phyloP scores from a whole-genome alignment of 2,113 vertebrate species.

The Cnemophilus loriae region DNA sequence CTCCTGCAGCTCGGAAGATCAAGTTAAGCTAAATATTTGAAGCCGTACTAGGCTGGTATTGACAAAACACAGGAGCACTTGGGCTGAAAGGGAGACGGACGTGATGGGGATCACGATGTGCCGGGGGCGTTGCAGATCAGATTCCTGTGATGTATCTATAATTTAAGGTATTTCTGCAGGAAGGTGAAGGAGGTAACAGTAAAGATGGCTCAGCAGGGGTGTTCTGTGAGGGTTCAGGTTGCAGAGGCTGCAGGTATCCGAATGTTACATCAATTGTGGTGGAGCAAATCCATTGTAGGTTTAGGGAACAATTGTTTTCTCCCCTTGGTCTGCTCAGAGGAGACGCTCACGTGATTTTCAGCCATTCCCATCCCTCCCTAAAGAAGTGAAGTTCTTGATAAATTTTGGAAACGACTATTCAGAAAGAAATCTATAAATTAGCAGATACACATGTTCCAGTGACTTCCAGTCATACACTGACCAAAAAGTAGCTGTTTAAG shows the following conservation, averaged over 20 bases:
- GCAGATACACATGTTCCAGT: background rate
- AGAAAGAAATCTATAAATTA: background rate
- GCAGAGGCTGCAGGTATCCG: background rate
- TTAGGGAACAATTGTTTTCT: background rate
- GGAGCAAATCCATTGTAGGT: background rate
- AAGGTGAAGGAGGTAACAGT: background rate
- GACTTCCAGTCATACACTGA: background rate
- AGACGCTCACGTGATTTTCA: background rate
- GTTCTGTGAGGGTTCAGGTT: background rate
- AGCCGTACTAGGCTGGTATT: background rate
- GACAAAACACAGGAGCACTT: background rate
- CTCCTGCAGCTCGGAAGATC: conserved; percentile 29
- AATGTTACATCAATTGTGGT: fast-evolving
- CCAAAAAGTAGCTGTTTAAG: background rate
- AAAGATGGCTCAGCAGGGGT: background rate
- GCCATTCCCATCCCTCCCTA: background rate
- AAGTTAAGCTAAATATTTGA: conserved; percentile 68
- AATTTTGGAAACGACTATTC: background rate
- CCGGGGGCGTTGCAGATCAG: background rate
- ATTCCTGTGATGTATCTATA: conserved; percentile 34
- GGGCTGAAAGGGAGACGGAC: background rate
- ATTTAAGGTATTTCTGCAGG: conserved; percentile 44
- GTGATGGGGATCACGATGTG: conserved; percentile 6
- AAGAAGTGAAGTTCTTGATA: background rate
- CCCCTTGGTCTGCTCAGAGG: background rate